Base-by-base conservation (phyloP, 1,140 invertebrate species). In the Drosophila quadrilineata region DNA sequence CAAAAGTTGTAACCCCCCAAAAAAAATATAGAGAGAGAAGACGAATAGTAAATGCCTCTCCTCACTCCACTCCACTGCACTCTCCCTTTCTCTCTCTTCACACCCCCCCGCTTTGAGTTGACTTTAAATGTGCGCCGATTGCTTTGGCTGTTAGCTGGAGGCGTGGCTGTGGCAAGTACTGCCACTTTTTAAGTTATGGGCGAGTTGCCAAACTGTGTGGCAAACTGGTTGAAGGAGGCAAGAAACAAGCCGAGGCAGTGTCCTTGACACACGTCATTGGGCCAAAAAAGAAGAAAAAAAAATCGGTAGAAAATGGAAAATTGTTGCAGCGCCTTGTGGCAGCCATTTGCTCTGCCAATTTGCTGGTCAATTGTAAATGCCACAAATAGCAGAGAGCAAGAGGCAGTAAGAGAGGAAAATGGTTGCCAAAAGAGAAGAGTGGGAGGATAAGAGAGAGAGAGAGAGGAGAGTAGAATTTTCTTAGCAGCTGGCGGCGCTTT, bases 351-450 rank as follows among this genome's bases (percentile, higher is more conserved):
- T 56, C 33, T 41, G 72, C 59, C 66, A 75, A 75, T 75, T 75
- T 66, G 54, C 72, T 75, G 72, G 59, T 65, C 72, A 71, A 76
- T 76, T 76, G 56, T 76, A 56, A 52, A 60, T n/a, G n/a, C n/a
- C n/a, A n/a, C n/a, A n/a, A n/a, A n/a, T n/a, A n/a, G n/a, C n/a
- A n/a, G n/a, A n/a, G n/a, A n/a, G n/a, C n/a, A n/a, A n/a, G n/a
- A n/a, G n/a, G n/a, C n/a, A n/a, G n/a, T n/a, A n/a, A n/a, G n/a
- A n/a, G n/a, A n/a, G n/a, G n/a, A n/a, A n/a, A n/a, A n/a, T n/a
- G n/a, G n/a, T n/a, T n/a, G n/a, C n/a, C n/a, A n/a, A n/a, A n/a
- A n/a, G n/a, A n/a, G n/a, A n/a, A n/a, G n/a, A n/a, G n/a, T n/a
- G n/a, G n/a, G n/a, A n/a, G n/a, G n/a, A n/a, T n/a, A n/a, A n/a